Base-by-base conservation (phyloP, 2,888 invertebrate species). In the Acrobasis suavella region DNA sequence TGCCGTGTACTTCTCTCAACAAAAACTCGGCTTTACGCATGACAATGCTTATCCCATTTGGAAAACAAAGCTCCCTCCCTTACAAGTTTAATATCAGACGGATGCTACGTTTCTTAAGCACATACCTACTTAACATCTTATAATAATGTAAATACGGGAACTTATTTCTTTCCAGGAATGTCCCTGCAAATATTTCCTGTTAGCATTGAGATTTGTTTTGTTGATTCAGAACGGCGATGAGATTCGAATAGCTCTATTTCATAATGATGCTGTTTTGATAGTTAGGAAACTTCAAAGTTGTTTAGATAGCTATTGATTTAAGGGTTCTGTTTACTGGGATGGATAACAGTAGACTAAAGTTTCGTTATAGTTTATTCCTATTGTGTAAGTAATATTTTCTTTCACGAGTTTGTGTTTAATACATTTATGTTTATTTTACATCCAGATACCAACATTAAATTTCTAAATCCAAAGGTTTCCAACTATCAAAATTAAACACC, bases 51-150 rank as follows among this genome's bases (percentile, higher is more conserved):
- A 56, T 56, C 56, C 56, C 42, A 56, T 42, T 56, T 56, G 42
- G 56, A 42, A 56, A 56, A 56, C 56, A 56, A 39, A 42, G 56
- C 46, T 42, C 42, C 42, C 56, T 56, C 56, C 7, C 56, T 46
- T 22, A 56, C 56, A 46, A 56, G 56, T 73, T 74, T 72, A 62
- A 62, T 62, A 62, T 62, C 49, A 37, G 15, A 42, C 50, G 54
- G 49, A 62, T 37, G 55, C 51, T 51, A 39, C 62, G 49, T 58
- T 58, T 50, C 50, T 51, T 62, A 58, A 62, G 32, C 58, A 62
- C 37, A 37, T 46, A 39, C 38, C 38, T 55, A 15, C 62, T 49
- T 49, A 54, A 62, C 62, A 62, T 62, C 16, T 54, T 32, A 54
- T 60, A 60, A 60, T 60, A 60, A 60, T 46, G 52, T 39, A 46